Evolutionary conservation across 2,113 vertebrate species (phyloP).

Genomic region (Indicator maculatus): DNA sequence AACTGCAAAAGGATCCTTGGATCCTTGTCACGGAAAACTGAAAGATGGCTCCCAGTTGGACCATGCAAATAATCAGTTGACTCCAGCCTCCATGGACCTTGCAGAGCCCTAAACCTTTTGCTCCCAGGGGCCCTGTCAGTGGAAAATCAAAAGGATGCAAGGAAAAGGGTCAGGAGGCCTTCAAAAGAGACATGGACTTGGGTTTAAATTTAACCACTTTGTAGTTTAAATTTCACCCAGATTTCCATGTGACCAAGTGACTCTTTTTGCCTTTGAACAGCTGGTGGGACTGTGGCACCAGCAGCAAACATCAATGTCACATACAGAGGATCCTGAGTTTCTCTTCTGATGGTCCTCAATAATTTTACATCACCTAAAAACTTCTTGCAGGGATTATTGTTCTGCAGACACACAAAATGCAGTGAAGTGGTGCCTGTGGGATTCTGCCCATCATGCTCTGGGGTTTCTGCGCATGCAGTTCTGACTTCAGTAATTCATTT

Average conservation of each 20-base stretch:
- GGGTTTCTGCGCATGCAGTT: background rate
- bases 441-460: background rate
- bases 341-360: background rate
- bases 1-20: constrained; percentile 9
- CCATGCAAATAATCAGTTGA: constrained; percentile 10
- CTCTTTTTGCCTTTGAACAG: background rate
- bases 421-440: background rate
- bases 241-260: constrained; percentile 5
- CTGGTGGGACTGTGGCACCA: background rate
- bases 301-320: background rate
- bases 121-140: constrained; percentile 37
- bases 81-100: background rate
- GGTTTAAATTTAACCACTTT: constrained; percentile 46
- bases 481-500: background rate
- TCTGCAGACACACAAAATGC: background rate
- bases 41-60: constrained; percentile 60
- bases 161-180: background rate
- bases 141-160: background rate
- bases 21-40: constrained; percentile 56
- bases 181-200: constrained; percentile 49
- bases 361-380: background rate
- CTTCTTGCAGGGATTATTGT: background rate
- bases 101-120: background rate
- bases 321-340: background rate
- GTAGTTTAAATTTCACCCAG: constrained; percentile 41